Evolutionary conservation across 2,888 invertebrate species (phyloP).

Genomic region (Hirtodrosophila trivittata): DNA sequence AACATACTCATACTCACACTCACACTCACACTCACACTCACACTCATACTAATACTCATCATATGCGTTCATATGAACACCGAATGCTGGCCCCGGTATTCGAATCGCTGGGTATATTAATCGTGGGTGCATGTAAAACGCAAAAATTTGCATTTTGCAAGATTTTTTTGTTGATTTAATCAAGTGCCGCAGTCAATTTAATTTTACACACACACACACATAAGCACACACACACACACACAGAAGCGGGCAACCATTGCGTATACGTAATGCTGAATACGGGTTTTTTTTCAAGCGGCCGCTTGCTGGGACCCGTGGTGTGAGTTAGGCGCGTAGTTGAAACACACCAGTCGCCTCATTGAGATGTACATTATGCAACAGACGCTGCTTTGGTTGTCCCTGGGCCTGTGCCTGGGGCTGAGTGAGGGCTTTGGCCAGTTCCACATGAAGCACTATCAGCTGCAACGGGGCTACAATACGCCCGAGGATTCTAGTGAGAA

Average conservation of each 20-base stretch:
- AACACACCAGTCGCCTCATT: conserved; percentile 56
- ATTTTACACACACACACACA: conserved; percentile 18
- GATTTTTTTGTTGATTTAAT: conserved; percentile 68
- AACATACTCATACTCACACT: conserved; percentile 16
- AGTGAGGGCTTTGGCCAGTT: conserved; percentile 76
- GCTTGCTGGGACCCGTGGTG: conserved; percentile 45
- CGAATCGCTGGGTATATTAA: conserved; percentile 30
- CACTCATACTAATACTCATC: conserved; percentile 10
- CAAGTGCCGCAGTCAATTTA: conserved; percentile 69
- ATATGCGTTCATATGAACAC: conserved; percentile 5
- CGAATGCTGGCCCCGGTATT: neutral
- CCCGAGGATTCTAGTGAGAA: conserved; percentile 70
- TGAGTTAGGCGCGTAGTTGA: conserved; percentile 72
- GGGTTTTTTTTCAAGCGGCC: conserved; percentile 10
- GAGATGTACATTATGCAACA: conserved; percentile 53
- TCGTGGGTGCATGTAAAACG: conserved; percentile 49
- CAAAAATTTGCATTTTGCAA: conserved; percentile 65
- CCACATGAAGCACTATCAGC: conserved; percentile 79
- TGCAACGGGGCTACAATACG: conserved; percentile 69
- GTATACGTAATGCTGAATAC: conserved; percentile 64
- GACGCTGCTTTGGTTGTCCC: conserved; percentile 40
- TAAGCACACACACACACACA: conserved; percentile 1
- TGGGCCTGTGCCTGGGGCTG: conserved; percentile 51
- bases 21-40: conserved; percentile 2
- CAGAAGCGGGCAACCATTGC: conserved; percentile 45